phyloP scores from a whole-genome alignment of 2,797 vertebrate species.

The Falco rusticolus region DNA sequence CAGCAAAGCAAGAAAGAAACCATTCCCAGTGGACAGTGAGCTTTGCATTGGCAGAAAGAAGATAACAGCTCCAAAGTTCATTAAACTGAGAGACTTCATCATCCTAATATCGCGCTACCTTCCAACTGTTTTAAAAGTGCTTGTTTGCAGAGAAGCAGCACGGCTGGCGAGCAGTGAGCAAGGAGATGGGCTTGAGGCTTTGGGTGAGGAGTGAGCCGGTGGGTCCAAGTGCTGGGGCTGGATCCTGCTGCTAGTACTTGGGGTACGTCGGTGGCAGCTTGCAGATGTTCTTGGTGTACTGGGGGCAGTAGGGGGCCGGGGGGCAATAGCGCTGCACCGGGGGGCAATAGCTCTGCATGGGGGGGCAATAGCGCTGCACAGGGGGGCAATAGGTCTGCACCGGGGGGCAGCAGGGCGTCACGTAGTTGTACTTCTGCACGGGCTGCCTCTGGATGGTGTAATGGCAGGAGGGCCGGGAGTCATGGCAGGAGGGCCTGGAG shows the following conservation, averaged over 20 bases:
- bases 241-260: not conserved
- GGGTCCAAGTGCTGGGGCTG: accelerated
- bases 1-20: not conserved
- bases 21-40: accelerated
- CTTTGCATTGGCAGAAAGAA: not conserved
- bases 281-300: not conserved
- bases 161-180: accelerated
- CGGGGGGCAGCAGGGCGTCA: not conserved
- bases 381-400: not conserved
- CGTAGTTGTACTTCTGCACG: not conserved
- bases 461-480: not conserved
- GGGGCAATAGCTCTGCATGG: not conserved
- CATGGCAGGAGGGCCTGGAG: not conserved
- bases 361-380: not conserved
- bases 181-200: accelerated
- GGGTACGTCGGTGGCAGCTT: not conserved
- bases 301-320: not conserved
- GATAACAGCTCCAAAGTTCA: not conserved
- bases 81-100: not conserved
- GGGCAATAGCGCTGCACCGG: not conserved
- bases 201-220: accelerated
- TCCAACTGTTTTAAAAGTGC: accelerated
- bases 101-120: accelerated
- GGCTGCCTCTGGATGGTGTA: constrained; percentile 5
- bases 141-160: not conserved